A percentile compares a stretch with the other conserved stretches of the same genome.
Conservation (phyloP, 2,113 vertebrate species). For the Phalacrocorax carbo region DNA sequence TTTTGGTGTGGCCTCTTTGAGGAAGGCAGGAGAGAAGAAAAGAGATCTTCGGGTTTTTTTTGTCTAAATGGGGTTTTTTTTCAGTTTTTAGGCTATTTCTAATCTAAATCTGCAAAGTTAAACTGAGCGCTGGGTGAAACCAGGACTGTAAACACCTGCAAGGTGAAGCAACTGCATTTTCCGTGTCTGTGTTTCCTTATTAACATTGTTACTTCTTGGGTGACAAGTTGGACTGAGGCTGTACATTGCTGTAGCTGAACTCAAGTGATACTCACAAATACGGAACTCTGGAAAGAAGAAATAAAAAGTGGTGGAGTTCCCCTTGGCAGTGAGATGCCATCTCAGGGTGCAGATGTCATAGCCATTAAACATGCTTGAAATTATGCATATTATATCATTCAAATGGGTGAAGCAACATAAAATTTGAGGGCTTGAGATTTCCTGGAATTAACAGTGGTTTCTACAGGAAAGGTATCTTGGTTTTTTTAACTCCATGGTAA, state of each 20-base stretch:
- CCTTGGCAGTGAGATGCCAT: neutral
- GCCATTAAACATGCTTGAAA: neutral
- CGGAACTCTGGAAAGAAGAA: neutral
- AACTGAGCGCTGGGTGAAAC: neutral
- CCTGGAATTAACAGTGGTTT: neutral
- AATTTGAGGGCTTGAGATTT: neutral
- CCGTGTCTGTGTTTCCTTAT: neutral
- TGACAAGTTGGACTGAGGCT: neutral
- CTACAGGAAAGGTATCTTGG: neutral
- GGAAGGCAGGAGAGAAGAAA: neutral
- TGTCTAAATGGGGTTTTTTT: neutral
- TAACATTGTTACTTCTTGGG: neutral
- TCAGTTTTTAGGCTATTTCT: neutral
- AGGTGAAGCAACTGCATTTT: neutral
- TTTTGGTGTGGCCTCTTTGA: neutral
- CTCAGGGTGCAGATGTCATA: neutral
- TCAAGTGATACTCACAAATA: neutral
- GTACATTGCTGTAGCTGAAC: neutral
- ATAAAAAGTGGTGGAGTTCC: neutral
- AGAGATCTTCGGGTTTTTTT: neutral
- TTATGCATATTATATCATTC: neutral
- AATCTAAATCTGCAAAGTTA: neutral
- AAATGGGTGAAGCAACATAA: neutral
- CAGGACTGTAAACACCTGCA: neutral
- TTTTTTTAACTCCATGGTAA: neutral